A percentile compares a stretch with the other conserved stretches of the same genome.
Conservation (phyloP, 37 sponge, comb jelly and placozoan species). For the Halichondria panicea region DNA sequence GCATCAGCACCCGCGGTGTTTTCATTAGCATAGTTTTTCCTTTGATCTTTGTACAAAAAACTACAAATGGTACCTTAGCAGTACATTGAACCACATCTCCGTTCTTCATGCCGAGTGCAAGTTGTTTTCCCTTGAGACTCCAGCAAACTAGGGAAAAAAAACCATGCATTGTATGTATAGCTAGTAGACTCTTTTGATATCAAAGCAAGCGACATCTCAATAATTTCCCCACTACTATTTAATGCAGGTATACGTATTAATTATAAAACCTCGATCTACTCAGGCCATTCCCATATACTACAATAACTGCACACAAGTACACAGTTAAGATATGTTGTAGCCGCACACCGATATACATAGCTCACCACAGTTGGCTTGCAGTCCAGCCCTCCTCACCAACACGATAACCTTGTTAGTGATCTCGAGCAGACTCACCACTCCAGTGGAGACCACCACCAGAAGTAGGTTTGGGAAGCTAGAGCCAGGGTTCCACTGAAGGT, state of each 20-base stretch:
- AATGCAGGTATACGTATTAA: too few relatives aligned
- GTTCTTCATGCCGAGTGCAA: conserved; percentile 71
- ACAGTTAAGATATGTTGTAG: not conserved
- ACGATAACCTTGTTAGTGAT: conserved; percentile 25
- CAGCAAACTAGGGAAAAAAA: conserved; percentile 69
- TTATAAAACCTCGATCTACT: too few relatives aligned
- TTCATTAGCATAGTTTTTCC: too few relatives aligned
- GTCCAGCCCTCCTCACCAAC: not conserved
- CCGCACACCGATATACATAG: not conserved
- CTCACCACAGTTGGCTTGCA: conserved; percentile 43
- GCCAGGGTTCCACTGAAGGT: conserved; percentile 53
- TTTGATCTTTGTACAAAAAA: too few relatives aligned
- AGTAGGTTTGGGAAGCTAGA: conserved; percentile 13
- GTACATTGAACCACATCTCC: conserved; percentile 28
- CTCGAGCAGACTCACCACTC: conserved; percentile 22
- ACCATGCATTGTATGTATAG: not conserved
- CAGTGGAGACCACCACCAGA: conserved; percentile 33
- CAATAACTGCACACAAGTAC: not conserved
- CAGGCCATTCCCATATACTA: not conserved
- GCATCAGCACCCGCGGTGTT: too few relatives aligned
- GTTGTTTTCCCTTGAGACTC: conserved; percentile 92
- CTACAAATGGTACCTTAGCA: not conserved
- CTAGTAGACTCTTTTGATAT: too few relatives aligned
- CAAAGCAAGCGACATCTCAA: too few relatives aligned
- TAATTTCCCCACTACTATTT: too few relatives aligned